Percentiles rank a stretch among this genome's conserved stretches.
Evolutionary conservation across 2,113 vertebrate species (phyloP).

Genomic region (Clarias gariepinus): DNA sequence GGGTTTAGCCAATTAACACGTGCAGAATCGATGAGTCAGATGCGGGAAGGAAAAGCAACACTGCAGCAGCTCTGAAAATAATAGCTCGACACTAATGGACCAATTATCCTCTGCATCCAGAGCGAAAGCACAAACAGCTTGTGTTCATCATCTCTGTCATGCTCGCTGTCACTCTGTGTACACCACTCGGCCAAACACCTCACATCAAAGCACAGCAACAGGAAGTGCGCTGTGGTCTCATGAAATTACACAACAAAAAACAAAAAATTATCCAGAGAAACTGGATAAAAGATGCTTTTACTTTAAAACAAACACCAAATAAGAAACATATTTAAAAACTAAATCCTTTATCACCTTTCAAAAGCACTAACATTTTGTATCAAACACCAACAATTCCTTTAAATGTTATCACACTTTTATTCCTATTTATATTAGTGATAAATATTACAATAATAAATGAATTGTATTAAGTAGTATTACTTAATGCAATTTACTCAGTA

Average conservation of each 20-base stretch:
- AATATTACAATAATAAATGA: too few species aligned
- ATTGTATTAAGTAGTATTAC: too few species aligned
- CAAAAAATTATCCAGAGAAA: not conserved
- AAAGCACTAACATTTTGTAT: not conserved
- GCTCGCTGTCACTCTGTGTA: not conserved
- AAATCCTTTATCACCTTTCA: not conserved
- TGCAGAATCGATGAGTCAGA: slow-evolving; percentile 31
- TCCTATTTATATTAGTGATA: not conserved
- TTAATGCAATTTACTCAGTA: not conserved
- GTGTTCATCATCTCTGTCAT: not conserved
- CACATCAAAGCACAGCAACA: not conserved
- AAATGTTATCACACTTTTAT: not conserved
- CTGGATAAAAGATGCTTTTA: not conserved
- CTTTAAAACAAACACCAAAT: not conserved
- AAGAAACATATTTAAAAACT: not conserved
- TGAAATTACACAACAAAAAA: not conserved
- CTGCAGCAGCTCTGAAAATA: not conserved
- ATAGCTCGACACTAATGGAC: slow-evolving; percentile 8
- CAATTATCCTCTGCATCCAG: slow-evolving; percentile 10
- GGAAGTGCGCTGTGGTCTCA: not conserved
- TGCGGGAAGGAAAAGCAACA: not conserved
- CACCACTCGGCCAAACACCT: not conserved
- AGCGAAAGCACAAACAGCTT: slow-evolving; percentile 1
- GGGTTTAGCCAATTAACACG: slow-evolving; percentile 36
- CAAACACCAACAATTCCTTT: not conserved